phyloP scores from a whole-genome alignment of 2,113 vertebrate genomes.

The Laticauda laticaudata region DNA sequence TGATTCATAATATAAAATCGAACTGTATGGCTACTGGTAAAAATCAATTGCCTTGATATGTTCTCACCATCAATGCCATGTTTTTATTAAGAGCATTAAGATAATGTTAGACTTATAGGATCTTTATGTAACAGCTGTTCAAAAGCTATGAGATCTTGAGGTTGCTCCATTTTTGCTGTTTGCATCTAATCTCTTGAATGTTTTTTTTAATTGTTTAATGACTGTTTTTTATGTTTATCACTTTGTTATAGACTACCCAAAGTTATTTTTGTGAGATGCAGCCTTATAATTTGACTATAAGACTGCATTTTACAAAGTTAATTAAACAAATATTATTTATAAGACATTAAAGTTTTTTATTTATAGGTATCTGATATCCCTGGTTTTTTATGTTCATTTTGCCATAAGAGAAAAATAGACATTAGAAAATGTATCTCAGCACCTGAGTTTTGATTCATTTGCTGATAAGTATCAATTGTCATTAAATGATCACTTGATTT shows the following conservation, averaged over 20 bases:
- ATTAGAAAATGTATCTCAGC: neutral
- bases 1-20: slow-evolving; percentile 27
- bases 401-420: slow-evolving; percentile 6
- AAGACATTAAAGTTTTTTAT: slow-evolving; percentile 5
- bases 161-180: no score
- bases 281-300: no score
- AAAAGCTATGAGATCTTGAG: neutral
- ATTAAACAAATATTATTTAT: neutral
- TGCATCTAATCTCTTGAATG: no score
- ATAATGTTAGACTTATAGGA: neutral
- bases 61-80: slow-evolving; percentile 20
- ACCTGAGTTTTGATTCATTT: slow-evolving; percentile 13
- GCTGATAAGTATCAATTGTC: neutral
- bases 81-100: slow-evolving; percentile 39
- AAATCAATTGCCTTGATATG: slow-evolving; percentile 18
- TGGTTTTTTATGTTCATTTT: slow-evolving; percentile 27
- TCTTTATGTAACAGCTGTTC: slow-evolving; percentile 13
- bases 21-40: slow-evolving; percentile 14
- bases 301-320: no score
- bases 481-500: slow-evolving; percentile 12
- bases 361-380: neutral
- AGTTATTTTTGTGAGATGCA: no score
- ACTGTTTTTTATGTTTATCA: no score
- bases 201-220: no score
- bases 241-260: no score